Base-by-base conservation (phyloP, 1,140 invertebrate genomes). In the Scaptodrosophila lebanonensis region DNA sequence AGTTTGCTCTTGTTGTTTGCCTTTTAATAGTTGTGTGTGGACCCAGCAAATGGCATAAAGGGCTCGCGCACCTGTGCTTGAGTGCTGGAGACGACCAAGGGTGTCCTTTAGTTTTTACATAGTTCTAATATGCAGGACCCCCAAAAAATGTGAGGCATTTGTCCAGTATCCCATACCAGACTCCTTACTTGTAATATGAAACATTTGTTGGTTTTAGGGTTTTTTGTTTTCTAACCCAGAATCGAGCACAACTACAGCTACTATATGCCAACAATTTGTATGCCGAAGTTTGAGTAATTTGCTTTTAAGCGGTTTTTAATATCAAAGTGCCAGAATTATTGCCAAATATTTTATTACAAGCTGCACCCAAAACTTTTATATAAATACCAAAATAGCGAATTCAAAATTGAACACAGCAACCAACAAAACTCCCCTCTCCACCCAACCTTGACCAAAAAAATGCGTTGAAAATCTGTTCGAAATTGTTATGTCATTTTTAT, bases 401-500 rank as follows among this genome's bases (percentile, higher is more conserved):
- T 25, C 11, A 42, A 68, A 50, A 54, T 15, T 29, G 12, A 27
- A 22, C 36, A 40, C 15, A 30, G 50, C 17, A n/a, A n/a, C n/a
- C n/a, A n/a, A n/a, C 38, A 20, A 39, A 44, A 32, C 15, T 45
- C 29, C 13, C 50, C 42, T 12, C 25, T 27, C n/a, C 15, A 29
- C 36, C 32, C 44, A 12, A 22, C 13, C 4, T n/a, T n/a, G 12
- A 33, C 5, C 8, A 9, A 33, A 11, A 68, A 69, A 73, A 62
- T 52, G 71, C 50, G 38, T 56, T 36, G 52, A 75, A 75, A 83
- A 75, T 79, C 70, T 82, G 75, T 70, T 83, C 70, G 52, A 70
- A 79, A 82, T 82, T 70, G 66, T 82, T 82, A 82, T 83, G 70
- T 66, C 62, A 58, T 54, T 75, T 82, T 82, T 83, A 82, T 82